Conservation (phyloP, 2,888 invertebrate genomes). For the Urechis unicinctus region DNA sequence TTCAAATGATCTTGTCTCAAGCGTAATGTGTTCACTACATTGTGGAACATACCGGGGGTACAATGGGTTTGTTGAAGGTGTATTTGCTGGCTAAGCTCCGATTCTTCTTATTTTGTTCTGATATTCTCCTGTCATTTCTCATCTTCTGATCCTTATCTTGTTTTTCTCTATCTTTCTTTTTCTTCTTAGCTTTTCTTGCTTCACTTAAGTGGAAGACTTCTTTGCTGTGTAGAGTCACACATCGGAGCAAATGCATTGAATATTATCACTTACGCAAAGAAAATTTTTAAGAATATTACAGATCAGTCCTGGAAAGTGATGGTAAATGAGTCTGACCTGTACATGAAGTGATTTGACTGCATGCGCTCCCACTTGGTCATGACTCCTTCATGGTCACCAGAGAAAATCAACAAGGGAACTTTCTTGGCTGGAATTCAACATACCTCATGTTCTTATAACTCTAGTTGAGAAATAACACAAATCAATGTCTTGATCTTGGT, state of each 20-base stretch:
- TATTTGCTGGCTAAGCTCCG: constrained; percentile 34
- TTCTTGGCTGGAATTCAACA: constrained; percentile 31
- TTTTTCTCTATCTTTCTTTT: constrained; percentile 2
- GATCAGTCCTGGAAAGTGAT: too few species aligned
- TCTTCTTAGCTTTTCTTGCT: constrained; percentile 8
- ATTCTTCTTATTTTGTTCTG: too few species aligned
- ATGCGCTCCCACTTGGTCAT: constrained; percentile 50
- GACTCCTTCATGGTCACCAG: constrained; percentile 41
- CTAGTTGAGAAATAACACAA: too few species aligned
- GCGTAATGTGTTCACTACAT: too few species aligned
- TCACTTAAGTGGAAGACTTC: constrained; percentile 8
- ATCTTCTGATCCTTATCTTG: constrained; percentile 10
- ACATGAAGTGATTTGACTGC: constrained; percentile 50
- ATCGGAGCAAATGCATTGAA: too few species aligned
- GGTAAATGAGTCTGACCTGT: too few species aligned
- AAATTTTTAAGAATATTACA: too few species aligned
- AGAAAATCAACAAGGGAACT: constrained; percentile 46
- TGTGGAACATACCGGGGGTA: constrained; percentile 37
- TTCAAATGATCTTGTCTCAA: too few species aligned
- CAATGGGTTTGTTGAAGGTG: constrained; percentile 37
- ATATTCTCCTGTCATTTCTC: neutral
- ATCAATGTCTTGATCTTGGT: too few species aligned
- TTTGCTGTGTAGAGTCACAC: constrained; percentile 3
- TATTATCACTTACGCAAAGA: too few species aligned
- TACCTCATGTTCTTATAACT: too few species aligned